Base-by-base conservation (phyloP, 2,797 vertebrate genomes). In the Alauda arvensis region DNA sequence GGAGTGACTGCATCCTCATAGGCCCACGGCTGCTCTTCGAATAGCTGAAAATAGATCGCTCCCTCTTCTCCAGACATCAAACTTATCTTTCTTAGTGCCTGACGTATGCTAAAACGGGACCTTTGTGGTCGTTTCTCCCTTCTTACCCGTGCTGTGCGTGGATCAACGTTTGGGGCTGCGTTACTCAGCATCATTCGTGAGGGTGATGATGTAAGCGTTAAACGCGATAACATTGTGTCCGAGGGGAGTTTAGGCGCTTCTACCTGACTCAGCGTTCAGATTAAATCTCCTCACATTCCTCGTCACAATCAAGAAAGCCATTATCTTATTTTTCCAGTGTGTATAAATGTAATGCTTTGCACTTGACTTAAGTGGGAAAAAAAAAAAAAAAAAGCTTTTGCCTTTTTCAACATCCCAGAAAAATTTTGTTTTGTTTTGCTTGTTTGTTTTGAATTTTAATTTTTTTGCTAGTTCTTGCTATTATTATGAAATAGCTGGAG, bases 261-360 rank as follows among this genome's bases (percentile, higher is more conserved):
- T 33, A 86, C 87, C 77, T 92, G 94, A 92, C 83, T 95, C 82
- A 51, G 66, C 59, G 57, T 49, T 78, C 85, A 84, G 68, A 77
- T 87, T 70, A 90, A 78, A 91, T 91, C 53, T 88, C 83, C 67
- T 40, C 43, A 33, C 23, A 9, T 93, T 93, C 85, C 89, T 81
- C 5, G 6, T 87, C 68, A 90, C 91, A 90, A 83, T 87, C 77
- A 60, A 72, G 71, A 31, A n/a, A 71, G 63, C 82, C 76, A 65
- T 89, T 94, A 92, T 94, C 92, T 91, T 93, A 91, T 91, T 88
- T 94, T 95, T 92, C 88, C 91, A 94, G 88, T 82, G 82, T 86
- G 61, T 90, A 67, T 91, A 91, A 71, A 77, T 88, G 45, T 88
- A 91, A 87, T 63, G 59, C 28, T 76, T 93, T 87, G 49, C 82